These are phyloP conservation scores for Xenopus borealis DNA, from an alignment of 2,113 vertebrate species.

Conservation along the genomic window DNA sequence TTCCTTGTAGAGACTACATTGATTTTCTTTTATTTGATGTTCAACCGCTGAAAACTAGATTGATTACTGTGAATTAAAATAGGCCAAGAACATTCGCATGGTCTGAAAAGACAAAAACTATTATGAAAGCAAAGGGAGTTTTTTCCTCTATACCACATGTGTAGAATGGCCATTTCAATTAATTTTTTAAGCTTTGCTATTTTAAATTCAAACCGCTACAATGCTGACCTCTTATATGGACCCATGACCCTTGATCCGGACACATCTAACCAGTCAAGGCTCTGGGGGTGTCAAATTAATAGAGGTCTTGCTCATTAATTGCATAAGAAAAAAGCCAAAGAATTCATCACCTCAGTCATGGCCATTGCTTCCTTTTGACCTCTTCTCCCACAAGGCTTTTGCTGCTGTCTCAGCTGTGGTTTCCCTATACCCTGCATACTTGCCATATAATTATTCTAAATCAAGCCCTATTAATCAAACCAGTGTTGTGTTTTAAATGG, in stretches of 20 bases:
- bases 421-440: constrained; percentile 89
- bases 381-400: constrained; percentile 89
- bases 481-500: constrained; percentile 99
- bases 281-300: constrained; percentile 97
- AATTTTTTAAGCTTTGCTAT: constrained; percentile 67
- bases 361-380: constrained; percentile 99
- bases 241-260: constrained; percentile 92
- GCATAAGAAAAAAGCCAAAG: constrained; percentile 93
- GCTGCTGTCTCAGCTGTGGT: constrained; percentile 93
- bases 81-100: constrained; percentile 79
- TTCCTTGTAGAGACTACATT: constrained; percentile 76
- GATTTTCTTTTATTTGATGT: constrained; percentile 93
- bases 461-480: constrained; percentile 99
- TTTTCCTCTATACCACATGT: constrained; percentile 38
- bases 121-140: constrained; percentile 60
- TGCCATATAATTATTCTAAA: constrained; percentile 97
- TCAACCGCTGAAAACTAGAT: constrained; percentile 81
- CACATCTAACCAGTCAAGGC: constrained; percentile 97
- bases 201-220: constrained; percentile 72
- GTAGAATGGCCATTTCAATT: constrained; percentile 64
- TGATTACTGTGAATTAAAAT: constrained; percentile 93
- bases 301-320: constrained; percentile 96
- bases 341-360: constrained; percentile 99
- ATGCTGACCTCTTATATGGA: constrained; percentile 90
- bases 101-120: constrained; percentile 68